A percentile compares a stretch with the other conserved stretches of the same genome.
Evolutionary conservation across 53 echinoderm and acorn worm genomes (phyloP).

Genomic region (Glandiceps talaboti): DNA sequence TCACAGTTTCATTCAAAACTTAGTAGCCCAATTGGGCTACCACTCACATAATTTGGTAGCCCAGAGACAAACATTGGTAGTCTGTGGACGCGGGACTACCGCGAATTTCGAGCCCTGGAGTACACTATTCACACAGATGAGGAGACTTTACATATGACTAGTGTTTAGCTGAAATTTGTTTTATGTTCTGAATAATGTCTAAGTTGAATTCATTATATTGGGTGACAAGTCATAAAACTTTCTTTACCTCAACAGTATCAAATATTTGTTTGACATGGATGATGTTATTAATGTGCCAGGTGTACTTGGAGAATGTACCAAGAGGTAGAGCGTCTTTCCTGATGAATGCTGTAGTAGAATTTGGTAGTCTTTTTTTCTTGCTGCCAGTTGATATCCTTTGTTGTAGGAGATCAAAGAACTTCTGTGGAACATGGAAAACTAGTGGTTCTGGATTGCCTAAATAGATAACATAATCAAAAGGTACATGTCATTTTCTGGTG

Average conservation of each 20-base stretch:
- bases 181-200: too few relatives aligned
- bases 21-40: too few relatives aligned
- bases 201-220: too few relatives aligned
- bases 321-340: slow-evolving; percentile 88
- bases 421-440: slow-evolving; percentile 90
- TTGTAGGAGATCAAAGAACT: slow-evolving; percentile 76
- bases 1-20: too few relatives aligned
- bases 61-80: too few relatives aligned
- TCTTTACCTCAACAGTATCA: slow-evolving; percentile 68
- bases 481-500: too few relatives aligned
- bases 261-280: slow-evolving; percentile 88
- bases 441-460: slow-evolving; percentile 85
- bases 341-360: slow-evolving; percentile 86
- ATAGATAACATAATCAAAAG: too few relatives aligned
- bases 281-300: slow-evolving; percentile 86
- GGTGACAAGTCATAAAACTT: too few relatives aligned
- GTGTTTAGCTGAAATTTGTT: too few relatives aligned
- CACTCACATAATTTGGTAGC: too few relatives aligned
- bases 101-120: background rate
- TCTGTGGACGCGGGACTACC: too few relatives aligned
- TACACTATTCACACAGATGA: background rate
- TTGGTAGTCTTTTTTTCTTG: slow-evolving; percentile 75
- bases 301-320: slow-evolving; percentile 96
- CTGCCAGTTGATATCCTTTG: slow-evolving; percentile 75
- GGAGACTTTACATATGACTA: background rate